Evolutionary conservation across 1,140 invertebrate species (phyloP).

Genomic region (Himalopsyche phryganea): DNA sequence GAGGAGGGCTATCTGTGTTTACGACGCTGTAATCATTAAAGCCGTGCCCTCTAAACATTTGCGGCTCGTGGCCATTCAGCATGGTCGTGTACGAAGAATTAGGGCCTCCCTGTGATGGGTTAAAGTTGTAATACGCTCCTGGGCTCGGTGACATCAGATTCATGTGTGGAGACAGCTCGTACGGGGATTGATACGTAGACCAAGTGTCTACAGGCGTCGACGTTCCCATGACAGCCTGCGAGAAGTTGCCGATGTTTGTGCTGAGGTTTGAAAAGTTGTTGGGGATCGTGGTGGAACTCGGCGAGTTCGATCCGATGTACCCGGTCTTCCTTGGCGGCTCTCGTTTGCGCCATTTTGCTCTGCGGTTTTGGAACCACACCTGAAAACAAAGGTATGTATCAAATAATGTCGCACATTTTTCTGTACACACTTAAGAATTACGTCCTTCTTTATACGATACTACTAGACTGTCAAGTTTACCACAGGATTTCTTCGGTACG

Average conservation of each 20-base stretch:
- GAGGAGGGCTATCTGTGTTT: slow-evolving; percentile 54
- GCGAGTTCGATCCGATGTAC: slow-evolving; percentile 66
- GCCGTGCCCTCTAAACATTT: slow-evolving; percentile 57
- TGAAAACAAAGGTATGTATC: slow-evolving; percentile 32
- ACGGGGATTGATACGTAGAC: slow-evolving; percentile 67
- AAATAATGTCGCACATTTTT: too few species aligned
- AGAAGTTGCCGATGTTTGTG: slow-evolving; percentile 63
- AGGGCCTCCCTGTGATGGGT: slow-evolving; percentile 48
- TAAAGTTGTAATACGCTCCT: slow-evolving; percentile 61
- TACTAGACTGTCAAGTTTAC: too few species aligned
- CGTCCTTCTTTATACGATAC: too few species aligned
- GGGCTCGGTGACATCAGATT: slow-evolving; percentile 67
- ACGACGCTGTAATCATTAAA: slow-evolving; percentile 60
- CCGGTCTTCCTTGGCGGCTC: slow-evolving; percentile 94
- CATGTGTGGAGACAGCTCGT: slow-evolving; percentile 69
- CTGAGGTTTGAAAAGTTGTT: slow-evolving; percentile 63
- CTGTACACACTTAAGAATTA: too few species aligned
- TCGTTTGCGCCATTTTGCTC: slow-evolving; percentile 96
- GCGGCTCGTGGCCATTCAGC: slow-evolving; percentile 63
- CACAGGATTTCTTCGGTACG: too few species aligned
- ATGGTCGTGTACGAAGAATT: slow-evolving; percentile 63
- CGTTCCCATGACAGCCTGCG: slow-evolving; percentile 56
- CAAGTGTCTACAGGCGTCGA: slow-evolving; percentile 69
- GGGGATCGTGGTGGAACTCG: slow-evolving; percentile 53
- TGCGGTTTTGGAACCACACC: slow-evolving; percentile 78